These are phyloP conservation scores for Tetragnatha versicolor DNA, from an alignment of 1,140 invertebrate species.

Conservation along the genomic window DNA sequence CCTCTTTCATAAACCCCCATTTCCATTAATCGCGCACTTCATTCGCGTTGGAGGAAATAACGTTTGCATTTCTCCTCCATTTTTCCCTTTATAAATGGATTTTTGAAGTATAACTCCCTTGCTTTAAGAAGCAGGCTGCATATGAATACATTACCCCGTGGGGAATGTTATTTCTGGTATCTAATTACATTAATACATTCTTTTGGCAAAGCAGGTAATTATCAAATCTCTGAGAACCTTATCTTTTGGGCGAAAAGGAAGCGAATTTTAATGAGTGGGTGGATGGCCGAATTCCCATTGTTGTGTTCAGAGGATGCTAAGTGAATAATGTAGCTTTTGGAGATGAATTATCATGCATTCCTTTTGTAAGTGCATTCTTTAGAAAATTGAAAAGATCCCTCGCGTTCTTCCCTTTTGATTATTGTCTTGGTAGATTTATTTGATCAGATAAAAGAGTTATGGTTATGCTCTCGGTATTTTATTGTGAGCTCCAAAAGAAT, in stretches of 20 bases:
- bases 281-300: background rate
- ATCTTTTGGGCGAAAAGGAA: background rate
- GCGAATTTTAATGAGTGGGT: background rate
- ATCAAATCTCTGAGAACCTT: background rate
- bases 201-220: background rate
- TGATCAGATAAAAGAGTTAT: too few species aligned
- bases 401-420: background rate
- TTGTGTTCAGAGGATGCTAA: background rate
- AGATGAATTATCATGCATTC: slow-evolving; percentile 1
- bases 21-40: background rate
- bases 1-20: background rate
- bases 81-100: too few species aligned
- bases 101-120: slow-evolving; percentile 8
- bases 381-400: background rate
- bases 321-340: slow-evolving; percentile 11
- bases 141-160: background rate
- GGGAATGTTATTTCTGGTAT: background rate
- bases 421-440: background rate
- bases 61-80: too few species aligned
- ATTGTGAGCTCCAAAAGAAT: too few species aligned
- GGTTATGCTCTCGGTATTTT: too few species aligned
- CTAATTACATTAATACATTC: slow-evolving; percentile 26
- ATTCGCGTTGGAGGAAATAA: background rate
- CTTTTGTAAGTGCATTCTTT: too few species aligned
- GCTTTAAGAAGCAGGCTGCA: background rate